These are phyloP conservation scores for Ecliptopera silaceata DNA, from an alignment of 2,888 invertebrate species.

Conservation along the genomic window DNA sequence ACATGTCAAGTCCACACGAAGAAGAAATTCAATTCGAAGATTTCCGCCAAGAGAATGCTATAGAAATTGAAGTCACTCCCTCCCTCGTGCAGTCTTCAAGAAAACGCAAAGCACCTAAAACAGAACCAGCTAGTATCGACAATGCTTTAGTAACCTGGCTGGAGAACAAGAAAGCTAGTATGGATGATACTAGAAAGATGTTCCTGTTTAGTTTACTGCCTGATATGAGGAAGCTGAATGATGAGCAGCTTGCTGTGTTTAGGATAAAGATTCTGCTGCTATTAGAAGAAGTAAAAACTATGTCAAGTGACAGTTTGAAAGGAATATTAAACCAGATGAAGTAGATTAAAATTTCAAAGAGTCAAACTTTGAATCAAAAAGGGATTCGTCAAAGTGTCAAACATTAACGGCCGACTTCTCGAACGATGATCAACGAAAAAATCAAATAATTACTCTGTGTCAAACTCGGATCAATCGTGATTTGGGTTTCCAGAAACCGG, in stretches of 20 bases:
- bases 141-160: slow-evolving; percentile 12
- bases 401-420: too few relatives aligned
- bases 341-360: background rate
- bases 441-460: too few relatives aligned
- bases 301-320: slow-evolving; percentile 4
- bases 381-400: too few relatives aligned
- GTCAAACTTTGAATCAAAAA: too few relatives aligned
- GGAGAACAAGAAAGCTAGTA: slow-evolving; percentile 16
- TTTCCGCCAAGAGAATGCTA: background rate
- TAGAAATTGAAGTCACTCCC: slow-evolving; percentile 5
- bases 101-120: background rate
- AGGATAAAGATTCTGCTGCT: slow-evolving; percentile 28
- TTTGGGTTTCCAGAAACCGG: too few relatives aligned
- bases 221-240: slow-evolving; percentile 26
- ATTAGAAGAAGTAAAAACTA: slow-evolving; percentile 23
- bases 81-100: background rate
- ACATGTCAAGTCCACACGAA: slow-evolving; percentile 4
- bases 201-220: slow-evolving; percentile 31
- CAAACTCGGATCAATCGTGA: too few relatives aligned
- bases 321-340: slow-evolving; percentile 5
- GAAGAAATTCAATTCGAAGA: slow-evolving; percentile 2
- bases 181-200: slow-evolving; percentile 28
- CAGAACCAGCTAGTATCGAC: background rate
- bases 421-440: too few relatives aligned
- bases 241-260: slow-evolving; percentile 28